phyloP scores from a whole-genome alignment of 2,113 vertebrate genomes.

The Geococcyx californianus region DNA sequence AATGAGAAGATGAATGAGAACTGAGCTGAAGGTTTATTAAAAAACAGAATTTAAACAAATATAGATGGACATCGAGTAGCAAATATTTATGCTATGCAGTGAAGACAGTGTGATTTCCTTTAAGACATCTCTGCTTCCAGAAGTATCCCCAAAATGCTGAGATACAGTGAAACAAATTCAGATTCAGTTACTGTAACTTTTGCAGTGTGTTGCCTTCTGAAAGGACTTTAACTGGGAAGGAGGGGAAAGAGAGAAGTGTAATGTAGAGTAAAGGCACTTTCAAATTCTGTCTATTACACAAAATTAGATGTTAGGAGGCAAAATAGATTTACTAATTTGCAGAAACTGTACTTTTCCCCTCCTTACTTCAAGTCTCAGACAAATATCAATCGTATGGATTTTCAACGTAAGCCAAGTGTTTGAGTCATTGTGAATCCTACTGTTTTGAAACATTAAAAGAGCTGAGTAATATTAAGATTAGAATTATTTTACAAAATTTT shows the following conservation, averaged over 20 bases:
- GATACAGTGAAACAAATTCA: not conserved
- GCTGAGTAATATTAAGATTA: conserved; percentile 23
- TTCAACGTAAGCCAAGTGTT: not conserved
- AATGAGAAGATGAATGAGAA: not conserved
- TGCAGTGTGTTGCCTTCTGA: not conserved
- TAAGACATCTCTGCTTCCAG: not conserved
- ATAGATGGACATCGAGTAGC: not conserved
- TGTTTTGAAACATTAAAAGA: conserved; percentile 40
- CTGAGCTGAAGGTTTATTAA: not conserved
- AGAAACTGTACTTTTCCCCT: not conserved
- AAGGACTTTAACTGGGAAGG: not conserved
- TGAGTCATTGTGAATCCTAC: conserved; percentile 21
- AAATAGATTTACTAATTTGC: not conserved
- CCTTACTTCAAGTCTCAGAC: not conserved
- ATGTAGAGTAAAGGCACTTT: not conserved
- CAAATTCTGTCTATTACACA: not conserved
- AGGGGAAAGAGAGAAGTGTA: not conserved
- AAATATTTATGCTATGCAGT: not conserved
- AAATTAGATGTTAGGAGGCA: not conserved
- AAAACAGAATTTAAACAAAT: not conserved
- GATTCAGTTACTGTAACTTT: not conserved
- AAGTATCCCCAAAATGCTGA: not conserved
- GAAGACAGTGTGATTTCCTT: not conserved
- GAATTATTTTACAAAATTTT: conserved; percentile 2
- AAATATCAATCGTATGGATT: conserved; percentile 54